Percentiles rank a stretch among this genome's conserved stretches.
Conservation (phyloP, 2,797 vertebrate species). For the Odontamblyopus rebecca region DNA sequence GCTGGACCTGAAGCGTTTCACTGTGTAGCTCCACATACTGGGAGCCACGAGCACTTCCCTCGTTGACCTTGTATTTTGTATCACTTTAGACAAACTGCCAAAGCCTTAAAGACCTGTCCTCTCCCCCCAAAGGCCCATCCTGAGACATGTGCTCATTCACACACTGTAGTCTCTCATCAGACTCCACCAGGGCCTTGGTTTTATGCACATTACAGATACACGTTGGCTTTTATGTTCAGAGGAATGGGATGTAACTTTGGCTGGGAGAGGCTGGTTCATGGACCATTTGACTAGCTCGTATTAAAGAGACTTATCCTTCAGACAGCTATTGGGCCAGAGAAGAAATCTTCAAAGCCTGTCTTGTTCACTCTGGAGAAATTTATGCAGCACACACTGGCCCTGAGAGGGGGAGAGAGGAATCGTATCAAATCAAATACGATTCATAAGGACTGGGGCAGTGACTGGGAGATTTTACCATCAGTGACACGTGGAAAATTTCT, state of each 20-base stretch:
- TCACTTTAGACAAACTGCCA: neutral
- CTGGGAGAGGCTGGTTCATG: slow-evolving; percentile 13
- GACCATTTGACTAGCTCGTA: slow-evolving; percentile 31
- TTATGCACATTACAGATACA: slow-evolving; percentile 33
- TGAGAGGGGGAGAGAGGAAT: slow-evolving; percentile 11
- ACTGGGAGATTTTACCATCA: slow-evolving; percentile 16
- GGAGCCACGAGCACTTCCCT: slow-evolving; percentile 5
- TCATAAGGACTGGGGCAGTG: slow-evolving; percentile 2
- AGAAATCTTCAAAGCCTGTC: slow-evolving; percentile 27
- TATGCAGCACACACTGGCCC: neutral
- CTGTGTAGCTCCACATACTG: neutral
- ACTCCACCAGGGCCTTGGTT: slow-evolving; percentile 16
- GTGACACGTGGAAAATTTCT: neutral
- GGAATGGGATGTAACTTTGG: slow-evolving; percentile 30
- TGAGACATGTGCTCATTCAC: slow-evolving; percentile 3
- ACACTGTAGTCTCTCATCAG: slow-evolving; percentile 8
- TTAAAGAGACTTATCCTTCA: slow-evolving; percentile 31
- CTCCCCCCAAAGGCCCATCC: slow-evolving; percentile 10
- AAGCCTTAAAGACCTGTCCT: neutral
- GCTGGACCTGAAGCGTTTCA: neutral
- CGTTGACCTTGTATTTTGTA: slow-evolving; percentile 21
- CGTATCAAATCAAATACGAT: slow-evolving; percentile 24
- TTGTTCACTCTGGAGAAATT: slow-evolving; percentile 25
- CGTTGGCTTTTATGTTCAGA: slow-evolving; percentile 33
- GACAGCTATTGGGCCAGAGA: slow-evolving; percentile 14